Evolutionary conservation across 2,888 invertebrate genomes (phyloP).

Genomic region (Lithosia quadra): DNA sequence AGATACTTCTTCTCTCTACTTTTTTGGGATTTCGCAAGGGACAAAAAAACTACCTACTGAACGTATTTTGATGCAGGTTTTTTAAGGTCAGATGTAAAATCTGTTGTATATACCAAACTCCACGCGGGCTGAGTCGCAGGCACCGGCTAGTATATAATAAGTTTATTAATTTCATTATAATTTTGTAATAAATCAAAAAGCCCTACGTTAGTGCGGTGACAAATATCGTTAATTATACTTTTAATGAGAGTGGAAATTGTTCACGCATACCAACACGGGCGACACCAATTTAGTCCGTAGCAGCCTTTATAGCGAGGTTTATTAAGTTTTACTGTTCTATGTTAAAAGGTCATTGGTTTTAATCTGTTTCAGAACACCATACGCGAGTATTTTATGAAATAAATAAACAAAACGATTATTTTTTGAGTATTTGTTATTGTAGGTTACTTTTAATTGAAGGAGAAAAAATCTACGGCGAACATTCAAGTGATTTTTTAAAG

Average conservation of each 20-base stretch:
- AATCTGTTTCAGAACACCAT: constrained; percentile 14
- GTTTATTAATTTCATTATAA: background rate
- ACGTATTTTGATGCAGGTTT: too few species aligned
- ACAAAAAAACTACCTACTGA: too few species aligned
- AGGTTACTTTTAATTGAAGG: constrained; percentile 8
- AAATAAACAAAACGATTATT: background rate
- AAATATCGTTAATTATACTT: constrained; percentile 33
- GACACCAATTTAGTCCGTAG: constrained; percentile 38
- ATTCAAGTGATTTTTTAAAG: too few species aligned
- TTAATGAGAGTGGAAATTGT: constrained; percentile 43
- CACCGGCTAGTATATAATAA: background rate
- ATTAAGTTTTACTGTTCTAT: constrained; percentile 34
- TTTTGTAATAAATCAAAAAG: constrained; percentile 1
- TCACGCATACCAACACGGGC: constrained; percentile 27
- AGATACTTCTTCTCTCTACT: too few species aligned
- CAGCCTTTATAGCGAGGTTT: constrained; percentile 21
- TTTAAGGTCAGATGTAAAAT: too few species aligned
- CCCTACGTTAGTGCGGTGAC: constrained; percentile 11
- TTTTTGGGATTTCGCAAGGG: too few species aligned
- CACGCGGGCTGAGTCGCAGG: too few species aligned
- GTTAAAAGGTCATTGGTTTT: constrained; percentile 30
- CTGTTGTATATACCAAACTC: too few species aligned
- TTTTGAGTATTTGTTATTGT: background rate
- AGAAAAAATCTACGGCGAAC: background rate
- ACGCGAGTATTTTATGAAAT: background rate